Evolutionary conservation across 1,140 invertebrate species (phyloP), one percentile per base, ranked within the genome.

Genomic region (Papilio glaucus): DNA sequence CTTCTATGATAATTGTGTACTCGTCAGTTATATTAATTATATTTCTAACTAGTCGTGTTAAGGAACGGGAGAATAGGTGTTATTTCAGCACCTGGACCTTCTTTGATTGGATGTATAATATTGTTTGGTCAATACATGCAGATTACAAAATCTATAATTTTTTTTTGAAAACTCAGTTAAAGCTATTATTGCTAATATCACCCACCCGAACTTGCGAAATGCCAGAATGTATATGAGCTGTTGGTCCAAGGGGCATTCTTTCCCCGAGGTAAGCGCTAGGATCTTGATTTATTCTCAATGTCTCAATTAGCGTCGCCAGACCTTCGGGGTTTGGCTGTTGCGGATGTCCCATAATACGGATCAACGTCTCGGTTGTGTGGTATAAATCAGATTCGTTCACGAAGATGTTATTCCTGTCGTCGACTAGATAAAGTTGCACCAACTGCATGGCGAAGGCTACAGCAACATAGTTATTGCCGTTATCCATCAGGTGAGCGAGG

Each of bases 171-270:
- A 70, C 42, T 21, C 38, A 62, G 6, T 33, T 3, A 26, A n/a
- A n/a, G n/a, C n/a, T n/a, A 49, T 24, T 7, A 38, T n/a, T 21
- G 12, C 18, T 67, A 9, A 53, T 7, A n/a, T 61, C 81, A 91
- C 93, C 93, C 91, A 95, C 95, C 90, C 95, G 93, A 26, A 96
- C 96, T 94, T 97, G 96, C 76, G 96, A 93, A 82, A 99, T 98
- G 60, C 98, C 98, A 73, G 98, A 97, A 89, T 99, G 98, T 85
- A 99, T 98, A 86, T 99, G 98, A 18, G 97, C 96, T 2, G 97
- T 97, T 0, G 97, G 96, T 45, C 96, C 97, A 37, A 90, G 71
- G 0, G 96, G 94, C 7, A 95, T 94, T 77, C 97, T 93, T 76
- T 98, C 97, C 0, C 95, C 95, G 37, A 96, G 89, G 83, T 96